Conservation (phyloP, 2,888 invertebrate species). For the Thysanoteuthis rhombus region DNA sequence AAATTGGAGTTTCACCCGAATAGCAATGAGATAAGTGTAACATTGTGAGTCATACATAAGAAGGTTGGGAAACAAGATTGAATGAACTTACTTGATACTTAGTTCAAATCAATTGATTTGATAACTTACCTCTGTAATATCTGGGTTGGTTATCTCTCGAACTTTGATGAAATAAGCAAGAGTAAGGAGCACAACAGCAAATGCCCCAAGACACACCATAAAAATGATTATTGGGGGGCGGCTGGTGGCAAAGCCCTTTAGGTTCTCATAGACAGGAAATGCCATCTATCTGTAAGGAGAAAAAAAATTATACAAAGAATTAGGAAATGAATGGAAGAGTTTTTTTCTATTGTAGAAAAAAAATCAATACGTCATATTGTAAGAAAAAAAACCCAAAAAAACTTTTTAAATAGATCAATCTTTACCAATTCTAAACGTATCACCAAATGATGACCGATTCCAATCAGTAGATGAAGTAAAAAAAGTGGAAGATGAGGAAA, state of each 20-base stretch:
- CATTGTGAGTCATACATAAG: too few relatives aligned
- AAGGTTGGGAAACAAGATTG: not conserved
- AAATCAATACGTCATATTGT: not conserved
- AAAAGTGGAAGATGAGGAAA: too few relatives aligned
- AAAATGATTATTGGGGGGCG: constrained; percentile 68
- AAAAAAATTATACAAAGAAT: not conserved
- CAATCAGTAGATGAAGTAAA: too few relatives aligned
- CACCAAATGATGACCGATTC: too few relatives aligned
- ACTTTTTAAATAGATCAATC: too few relatives aligned
- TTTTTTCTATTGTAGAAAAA: not conserved
- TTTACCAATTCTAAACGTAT: too few relatives aligned
- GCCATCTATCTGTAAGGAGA: constrained; percentile 39
- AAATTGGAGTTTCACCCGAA: too few relatives aligned
- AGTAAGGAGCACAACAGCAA: constrained; percentile 64
- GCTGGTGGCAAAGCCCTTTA: constrained; percentile 61
- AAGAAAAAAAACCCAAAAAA: too few relatives aligned
- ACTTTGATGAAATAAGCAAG: constrained; percentile 65
- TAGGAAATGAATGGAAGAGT: not conserved
- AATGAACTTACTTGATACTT: too few relatives aligned
- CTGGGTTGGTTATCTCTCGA: constrained; percentile 63
- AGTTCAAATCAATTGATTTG: too few relatives aligned
- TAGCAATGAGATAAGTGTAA: too few relatives aligned
- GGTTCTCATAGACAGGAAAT: constrained; percentile 59
- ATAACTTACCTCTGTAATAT: constrained; percentile 54
- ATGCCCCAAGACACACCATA: constrained; percentile 65